Conservation (phyloP, 1,140 invertebrate genomes). For the Listronotus bonariensis region DNA sequence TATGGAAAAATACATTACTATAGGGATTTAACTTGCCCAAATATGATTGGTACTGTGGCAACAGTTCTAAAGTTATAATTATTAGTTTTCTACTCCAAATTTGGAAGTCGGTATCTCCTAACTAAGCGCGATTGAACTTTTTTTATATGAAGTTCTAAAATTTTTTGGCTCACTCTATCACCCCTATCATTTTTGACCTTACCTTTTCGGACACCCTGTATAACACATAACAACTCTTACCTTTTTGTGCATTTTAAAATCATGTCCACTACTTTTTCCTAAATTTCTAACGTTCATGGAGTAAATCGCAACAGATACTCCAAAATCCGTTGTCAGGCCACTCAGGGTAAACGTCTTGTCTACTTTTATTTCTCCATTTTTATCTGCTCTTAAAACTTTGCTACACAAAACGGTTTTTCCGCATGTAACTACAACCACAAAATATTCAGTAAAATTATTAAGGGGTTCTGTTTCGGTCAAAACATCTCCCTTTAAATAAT, state of each 20-base stretch:
- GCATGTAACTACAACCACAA: slow-evolving; percentile 47
- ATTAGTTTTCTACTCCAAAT: too few species aligned
- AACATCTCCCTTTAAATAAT: slow-evolving; percentile 10
- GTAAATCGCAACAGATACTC: slow-evolving; percentile 47
- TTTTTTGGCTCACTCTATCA: too few species aligned
- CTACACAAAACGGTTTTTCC: slow-evolving; percentile 50
- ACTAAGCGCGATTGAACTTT: too few species aligned
- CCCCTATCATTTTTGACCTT: too few species aligned
- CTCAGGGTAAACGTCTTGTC: slow-evolving; percentile 44
- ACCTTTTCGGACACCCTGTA: too few species aligned
- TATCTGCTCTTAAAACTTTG: slow-evolving; percentile 41
- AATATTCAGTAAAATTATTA: slow-evolving; percentile 39
- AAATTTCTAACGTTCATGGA: slow-evolving; percentile 40
- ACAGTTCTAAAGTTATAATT: too few species aligned
- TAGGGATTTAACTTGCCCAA: too few species aligned
- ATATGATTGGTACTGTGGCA: too few species aligned
- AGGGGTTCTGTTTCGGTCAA: neutral
- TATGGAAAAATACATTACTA: too few species aligned
- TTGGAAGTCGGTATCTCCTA: too few species aligned
- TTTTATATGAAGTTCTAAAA: too few species aligned
- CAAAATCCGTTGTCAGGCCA: slow-evolving; percentile 51
- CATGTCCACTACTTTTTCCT: neutral
- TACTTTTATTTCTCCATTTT: slow-evolving; percentile 42
- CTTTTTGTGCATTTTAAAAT: slow-evolving; percentile 47
- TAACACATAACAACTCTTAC: slow-evolving; percentile 12